Conservation (phyloP, 2,797 vertebrate genomes). For the Microctenopoma stevenorrisi region DNA sequence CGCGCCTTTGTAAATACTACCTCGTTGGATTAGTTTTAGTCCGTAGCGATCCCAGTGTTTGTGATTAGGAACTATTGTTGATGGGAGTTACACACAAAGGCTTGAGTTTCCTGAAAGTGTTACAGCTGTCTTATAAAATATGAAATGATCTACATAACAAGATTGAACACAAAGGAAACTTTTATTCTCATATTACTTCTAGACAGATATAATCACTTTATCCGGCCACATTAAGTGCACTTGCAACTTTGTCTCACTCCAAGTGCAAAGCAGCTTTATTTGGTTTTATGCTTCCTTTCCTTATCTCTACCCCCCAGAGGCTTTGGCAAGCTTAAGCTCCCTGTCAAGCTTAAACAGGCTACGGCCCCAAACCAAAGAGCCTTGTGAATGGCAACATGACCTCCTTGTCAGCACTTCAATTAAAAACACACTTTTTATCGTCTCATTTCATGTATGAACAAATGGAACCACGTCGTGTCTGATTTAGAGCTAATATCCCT, state of each 20-base stretch:
- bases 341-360: conserved; percentile 57
- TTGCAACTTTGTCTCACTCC: conserved; percentile 63
- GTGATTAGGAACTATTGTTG: conserved; percentile 2
- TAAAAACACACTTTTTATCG: conserved; percentile 40
- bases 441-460: conserved; percentile 47
- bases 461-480: conserved; percentile 44
- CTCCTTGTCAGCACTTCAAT: conserved; percentile 58
- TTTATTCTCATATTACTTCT: conserved; percentile 31
- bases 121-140: too few relatives aligned
- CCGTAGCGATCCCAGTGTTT: not conserved
- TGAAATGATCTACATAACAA: conserved; percentile 1
- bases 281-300: conserved; percentile 67
- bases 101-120: not conserved
- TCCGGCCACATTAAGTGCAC: conserved; percentile 47
- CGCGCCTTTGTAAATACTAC: conserved; percentile 19
- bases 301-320: conserved; percentile 69
- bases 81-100: not conserved
- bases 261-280: conserved; percentile 76
- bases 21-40: conserved; percentile 24
- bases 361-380: conserved; percentile 51
- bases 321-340: conserved; percentile 60
- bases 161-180: conserved; percentile 17
- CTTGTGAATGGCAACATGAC: conserved; percentile 46
- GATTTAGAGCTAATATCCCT: conserved; percentile 40
- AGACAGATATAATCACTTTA: conserved; percentile 62